phyloP scores from a whole-genome alignment of 2,888 invertebrate species.

The Petrophora chlorosata region DNA sequence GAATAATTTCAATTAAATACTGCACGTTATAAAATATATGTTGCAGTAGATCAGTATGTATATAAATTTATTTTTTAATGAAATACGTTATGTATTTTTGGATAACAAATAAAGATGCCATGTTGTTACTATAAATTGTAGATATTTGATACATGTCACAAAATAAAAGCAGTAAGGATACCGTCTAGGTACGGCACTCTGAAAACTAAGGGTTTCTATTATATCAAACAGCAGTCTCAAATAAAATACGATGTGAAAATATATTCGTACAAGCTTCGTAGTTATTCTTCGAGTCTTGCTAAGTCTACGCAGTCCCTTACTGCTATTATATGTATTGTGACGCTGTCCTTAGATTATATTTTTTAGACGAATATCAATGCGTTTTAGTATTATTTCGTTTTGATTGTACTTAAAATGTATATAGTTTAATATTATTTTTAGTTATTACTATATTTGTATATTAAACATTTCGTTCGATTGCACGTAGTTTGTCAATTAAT shows the following conservation, averaged over 20 bases:
- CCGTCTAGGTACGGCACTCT: background rate
- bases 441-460: background rate
- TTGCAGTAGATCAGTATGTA: background rate
- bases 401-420: background rate
- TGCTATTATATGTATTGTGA: conserved; percentile 17
- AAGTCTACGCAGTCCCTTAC: too few species aligned
- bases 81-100: conserved; percentile 1
- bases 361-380: conserved; percentile 67
- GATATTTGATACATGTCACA: background rate
- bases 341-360: conserved; percentile 15
- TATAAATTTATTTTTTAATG: conserved; percentile 11
- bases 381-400: conserved; percentile 82
- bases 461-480: background rate
- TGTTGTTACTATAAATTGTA: conserved; percentile 41
- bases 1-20: conserved; percentile 1
- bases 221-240: too few species aligned
- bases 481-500: conserved; percentile 25
- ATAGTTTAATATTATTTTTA: conserved; percentile 2
- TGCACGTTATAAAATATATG: conserved; percentile 3
- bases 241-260: too few species aligned
- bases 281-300: too few species aligned
- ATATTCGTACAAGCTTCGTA: too few species aligned
- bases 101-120: conserved; percentile 55
- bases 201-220: too few species aligned
- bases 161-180: conserved; percentile 47